Evolutionary conservation across 92 coral and sea anemone genomes (phyloP).

Genomic region (Metridium senile): DNA sequence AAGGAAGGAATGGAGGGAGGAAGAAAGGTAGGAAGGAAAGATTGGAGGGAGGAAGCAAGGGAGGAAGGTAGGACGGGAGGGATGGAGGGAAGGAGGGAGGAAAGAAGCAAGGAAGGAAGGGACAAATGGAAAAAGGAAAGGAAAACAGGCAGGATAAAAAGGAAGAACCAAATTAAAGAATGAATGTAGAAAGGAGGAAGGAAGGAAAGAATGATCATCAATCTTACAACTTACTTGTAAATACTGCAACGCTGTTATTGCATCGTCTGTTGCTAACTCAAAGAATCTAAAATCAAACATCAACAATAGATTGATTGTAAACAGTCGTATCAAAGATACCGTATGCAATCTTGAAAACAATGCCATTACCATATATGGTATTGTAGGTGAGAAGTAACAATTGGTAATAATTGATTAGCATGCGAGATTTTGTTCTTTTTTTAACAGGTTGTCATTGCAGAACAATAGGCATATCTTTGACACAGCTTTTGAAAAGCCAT

Average conservation of each 20-base stretch:
- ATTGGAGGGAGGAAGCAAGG: not conserved
- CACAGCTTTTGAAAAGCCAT: not conserved
- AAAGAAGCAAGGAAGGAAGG: not conserved
- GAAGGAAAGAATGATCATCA: not conserved
- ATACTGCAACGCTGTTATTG: conserved; percentile 75
- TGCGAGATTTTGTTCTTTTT: too few species aligned
- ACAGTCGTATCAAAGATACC: too few species aligned
- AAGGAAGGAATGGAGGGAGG: not conserved
- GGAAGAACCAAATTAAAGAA: not conserved
- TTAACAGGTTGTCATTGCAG: too few species aligned
- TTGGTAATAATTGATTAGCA: too few species aligned
- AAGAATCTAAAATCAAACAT: conserved; percentile 58
- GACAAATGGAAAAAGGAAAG: not conserved
- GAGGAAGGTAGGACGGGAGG: not conserved
- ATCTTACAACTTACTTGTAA: conserved; percentile 61
- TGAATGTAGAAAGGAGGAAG: not conserved
- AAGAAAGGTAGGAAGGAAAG: not conserved
- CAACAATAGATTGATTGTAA: too few species aligned
- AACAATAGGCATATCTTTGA: too few species aligned
- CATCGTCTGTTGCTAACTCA: conserved; percentile 72
- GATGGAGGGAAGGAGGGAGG: not conserved
- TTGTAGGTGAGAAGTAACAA: too few species aligned
- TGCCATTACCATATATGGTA: too few species aligned
- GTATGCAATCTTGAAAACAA: too few species aligned
- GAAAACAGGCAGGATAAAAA: not conserved